Percentiles rank a stretch among this genome's conserved stretches.
These are phyloP conservation scores for Notoglanidium macrostoma DNA, from an alignment of 2,797 vertebrate species.

Conservation along the genomic window DNA sequence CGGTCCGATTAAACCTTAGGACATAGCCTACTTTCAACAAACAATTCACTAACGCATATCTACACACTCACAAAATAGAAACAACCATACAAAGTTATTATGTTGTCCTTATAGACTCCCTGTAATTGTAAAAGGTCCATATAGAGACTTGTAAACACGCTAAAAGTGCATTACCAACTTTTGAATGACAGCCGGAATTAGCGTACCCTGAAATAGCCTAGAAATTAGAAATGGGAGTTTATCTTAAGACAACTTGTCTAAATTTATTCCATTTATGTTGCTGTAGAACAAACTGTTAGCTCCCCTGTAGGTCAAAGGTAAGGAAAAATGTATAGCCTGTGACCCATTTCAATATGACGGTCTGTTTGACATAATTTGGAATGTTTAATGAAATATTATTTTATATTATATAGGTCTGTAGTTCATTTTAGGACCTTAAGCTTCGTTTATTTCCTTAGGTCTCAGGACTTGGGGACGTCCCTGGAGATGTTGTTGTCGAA, in stretches of 20 bases:
- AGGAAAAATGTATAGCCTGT: not conserved
- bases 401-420: slow-evolving; percentile 30
- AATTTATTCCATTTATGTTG: slow-evolving; percentile 10
- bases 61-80: slow-evolving; percentile 39
- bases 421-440: slow-evolving; percentile 33
- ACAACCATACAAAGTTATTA: slow-evolving; percentile 33
- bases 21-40: slow-evolving; percentile 29
- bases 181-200: slow-evolving; percentile 1
- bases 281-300: slow-evolving; percentile 13
- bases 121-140: slow-evolving; percentile 57
- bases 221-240: not conserved
- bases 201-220: slow-evolving; percentile 53
- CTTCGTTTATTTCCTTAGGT: slow-evolving; percentile 65
- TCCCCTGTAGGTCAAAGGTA: slow-evolving; percentile 14
- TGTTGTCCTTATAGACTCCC: slow-evolving; percentile 59
- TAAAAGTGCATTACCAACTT: slow-evolving; percentile 65
- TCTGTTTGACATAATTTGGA: slow-evolving; percentile 34
- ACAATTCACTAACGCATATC: slow-evolving; percentile 26
- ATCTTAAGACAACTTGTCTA: slow-evolving; percentile 18
- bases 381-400: slow-evolving; percentile 45
- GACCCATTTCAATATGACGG: not conserved
- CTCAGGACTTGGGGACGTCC: slow-evolving; percentile 86
- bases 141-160: slow-evolving; percentile 60
- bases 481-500: slow-evolving; percentile 85
- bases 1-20: slow-evolving; percentile 53